phyloP scores from a whole-genome alignment of 2,113 vertebrate genomes.

The Channa argus region DNA sequence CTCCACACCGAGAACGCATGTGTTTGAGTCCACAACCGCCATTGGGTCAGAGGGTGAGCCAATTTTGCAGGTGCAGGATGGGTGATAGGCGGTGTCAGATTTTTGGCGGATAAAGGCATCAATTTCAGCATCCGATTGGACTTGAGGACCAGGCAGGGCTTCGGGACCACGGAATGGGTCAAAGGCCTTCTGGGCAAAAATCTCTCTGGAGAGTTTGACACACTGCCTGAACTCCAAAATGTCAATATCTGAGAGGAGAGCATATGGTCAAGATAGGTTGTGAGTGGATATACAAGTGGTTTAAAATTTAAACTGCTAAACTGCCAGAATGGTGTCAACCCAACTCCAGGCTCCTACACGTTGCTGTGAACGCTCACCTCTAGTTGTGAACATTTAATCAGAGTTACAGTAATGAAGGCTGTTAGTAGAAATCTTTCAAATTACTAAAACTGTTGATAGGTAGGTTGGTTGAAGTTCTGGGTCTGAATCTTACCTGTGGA shows the following conservation, averaged over 20 bases:
- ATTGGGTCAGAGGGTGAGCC: conserved; percentile 85
- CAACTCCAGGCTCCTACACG: background rate
- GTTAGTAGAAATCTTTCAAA: background rate
- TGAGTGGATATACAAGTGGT: no score
- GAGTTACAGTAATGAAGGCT: background rate
- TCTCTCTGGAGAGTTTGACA: conserved; percentile 91
- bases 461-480: no score
- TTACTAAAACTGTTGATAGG: no score
- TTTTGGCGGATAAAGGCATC: conserved; percentile 92
- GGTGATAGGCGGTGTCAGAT: conserved; percentile 95
- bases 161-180: conserved; percentile 90
- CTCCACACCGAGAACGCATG: conserved; percentile 90
- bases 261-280: background rate
- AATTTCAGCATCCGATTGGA: conserved; percentile 90
- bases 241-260: conserved; percentile 86
- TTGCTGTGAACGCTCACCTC: no score
- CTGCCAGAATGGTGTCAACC: background rate
- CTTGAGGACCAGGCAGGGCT: conserved; percentile 85
- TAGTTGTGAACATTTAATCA: background rate
- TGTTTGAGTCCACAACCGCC: conserved; percentile 90
- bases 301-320: no score
- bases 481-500: conserved; percentile 86
- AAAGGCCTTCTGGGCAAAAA: conserved; percentile 94
- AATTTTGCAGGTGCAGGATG: conserved; percentile 97
- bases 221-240: conserved; percentile 90